Percentiles rank a stretch among this genome's conserved stretches.
Evolutionary conservation across 1,140 invertebrate genomes (phyloP).

Genomic region (Leptinotarsa lineolata): DNA sequence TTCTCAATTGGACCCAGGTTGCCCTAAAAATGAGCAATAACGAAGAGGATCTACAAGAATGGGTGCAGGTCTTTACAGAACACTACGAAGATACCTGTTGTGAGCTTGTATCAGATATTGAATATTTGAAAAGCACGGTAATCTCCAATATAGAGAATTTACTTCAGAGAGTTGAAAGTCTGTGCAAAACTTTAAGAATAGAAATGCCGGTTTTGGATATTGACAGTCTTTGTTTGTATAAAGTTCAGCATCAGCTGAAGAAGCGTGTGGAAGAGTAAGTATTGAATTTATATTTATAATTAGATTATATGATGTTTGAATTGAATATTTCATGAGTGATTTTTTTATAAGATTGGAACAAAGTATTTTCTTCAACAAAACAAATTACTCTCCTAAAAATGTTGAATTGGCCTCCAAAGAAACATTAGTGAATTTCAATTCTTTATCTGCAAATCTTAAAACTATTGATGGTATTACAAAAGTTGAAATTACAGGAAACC

Average conservation of each 20-base stretch:
- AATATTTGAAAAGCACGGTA: slow-evolving; percentile 12
- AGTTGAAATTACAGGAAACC: no score
- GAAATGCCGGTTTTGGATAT: slow-evolving; percentile 31
- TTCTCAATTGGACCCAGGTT: slow-evolving; percentile 18
- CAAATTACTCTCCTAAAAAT: no score
- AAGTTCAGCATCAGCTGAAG: slow-evolving; percentile 27
- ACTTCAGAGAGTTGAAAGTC: slow-evolving; percentile 24
- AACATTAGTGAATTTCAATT: no score
- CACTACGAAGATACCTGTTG: slow-evolving; percentile 23
- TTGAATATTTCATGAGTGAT: slow-evolving; percentile 4
- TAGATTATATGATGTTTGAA: background rate
- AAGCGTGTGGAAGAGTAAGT: slow-evolving; percentile 35
- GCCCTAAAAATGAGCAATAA: slow-evolving; percentile 18
- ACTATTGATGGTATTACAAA: no score
- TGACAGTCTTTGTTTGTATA: slow-evolving; percentile 27
- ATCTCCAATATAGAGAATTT: slow-evolving; percentile 20
- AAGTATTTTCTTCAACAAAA: background rate
- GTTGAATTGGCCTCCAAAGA: no score
- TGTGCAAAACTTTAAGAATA: slow-evolving; percentile 23
- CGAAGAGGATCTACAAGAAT: slow-evolving; percentile 15
- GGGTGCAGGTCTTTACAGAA: slow-evolving; percentile 1
- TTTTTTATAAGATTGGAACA: slow-evolving; percentile 3
- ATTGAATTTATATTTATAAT: slow-evolving; percentile 1
- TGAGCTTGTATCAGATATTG: slow-evolving; percentile 30
- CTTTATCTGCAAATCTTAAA: no score